Base-by-base conservation (phyloP, 2,113 vertebrate species). In the Poecile atricapillus region DNA sequence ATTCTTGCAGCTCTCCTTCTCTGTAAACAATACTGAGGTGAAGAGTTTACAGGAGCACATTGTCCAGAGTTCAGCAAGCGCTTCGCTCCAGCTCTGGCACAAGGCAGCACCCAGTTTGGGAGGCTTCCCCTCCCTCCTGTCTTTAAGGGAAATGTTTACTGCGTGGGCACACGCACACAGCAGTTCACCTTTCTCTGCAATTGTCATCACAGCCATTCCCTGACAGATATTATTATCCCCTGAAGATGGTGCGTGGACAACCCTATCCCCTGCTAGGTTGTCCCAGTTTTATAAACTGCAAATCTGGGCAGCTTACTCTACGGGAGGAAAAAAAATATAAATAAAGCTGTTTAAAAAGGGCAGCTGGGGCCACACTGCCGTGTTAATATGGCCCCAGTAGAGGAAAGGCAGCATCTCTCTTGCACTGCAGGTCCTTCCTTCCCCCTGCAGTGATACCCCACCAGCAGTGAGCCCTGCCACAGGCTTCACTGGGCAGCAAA, bases 241-340 rank as follows among this genome's bases (percentile, higher is more conserved):
- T 81, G 86, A 97, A 95, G 95, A 96, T 2, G 25, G 85, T 90
- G 76, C 9, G 4, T 89, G 95, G 93, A 95, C 91, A 96, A 53
- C 76, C 56, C 69, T 35, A 5, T 93, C 76, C 97, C 96, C 97
- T 93, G 95, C 94, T 86, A 97, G 84, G 96, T 75, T 97, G 97
- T 68, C 97, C 97, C 96, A 96, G 87, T 96, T 98, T 97, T 80
- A 96, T 70, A 94, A 97, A 97, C 90, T 87, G 92, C 87, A 96
- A 96, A 95, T 96, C 94, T 97, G 92, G 89, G 71, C 81, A 91
- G 80, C 63, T 89, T 82, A 89, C 86, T 93, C 82, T 52, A 86
- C 0, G 0, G 55, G 59, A 56, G 52, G 30, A 14, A 21, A 30
- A 47, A 63, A 74, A 8, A 41, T 11, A 31, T 7, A 52, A 83